Evolutionary conservation across 2,888 invertebrate species (phyloP).

Genomic region (Scaptomyza polygonia): DNA sequence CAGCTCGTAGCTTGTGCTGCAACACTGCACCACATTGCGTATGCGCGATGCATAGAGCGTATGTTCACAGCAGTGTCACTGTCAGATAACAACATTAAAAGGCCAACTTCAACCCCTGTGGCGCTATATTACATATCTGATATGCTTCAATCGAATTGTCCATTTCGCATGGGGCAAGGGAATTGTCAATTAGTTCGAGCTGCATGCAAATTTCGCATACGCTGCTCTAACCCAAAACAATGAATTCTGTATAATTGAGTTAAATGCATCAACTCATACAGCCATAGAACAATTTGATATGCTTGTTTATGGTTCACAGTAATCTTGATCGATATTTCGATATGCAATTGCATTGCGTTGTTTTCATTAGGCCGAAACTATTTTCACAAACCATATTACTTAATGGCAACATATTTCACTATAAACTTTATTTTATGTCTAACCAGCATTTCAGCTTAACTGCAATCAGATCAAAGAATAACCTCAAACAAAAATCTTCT

Average conservation of each 20-base stretch:
- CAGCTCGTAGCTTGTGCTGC: conserved; percentile 8
- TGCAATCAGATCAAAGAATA: no score
- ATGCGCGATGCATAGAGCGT: conserved; percentile 45
- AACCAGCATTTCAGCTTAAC: no score
- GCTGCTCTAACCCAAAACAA: not conserved
- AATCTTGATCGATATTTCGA: no score
- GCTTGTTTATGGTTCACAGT: not conserved
- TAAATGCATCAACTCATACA: no score
- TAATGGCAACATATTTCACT: no score
- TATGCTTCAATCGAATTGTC: not conserved
- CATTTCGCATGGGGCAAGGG: conserved; percentile 13
- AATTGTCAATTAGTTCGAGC: conserved; percentile 2
- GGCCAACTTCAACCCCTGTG: conserved; percentile 20
- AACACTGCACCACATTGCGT: conserved; percentile 47
- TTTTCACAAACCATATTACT: not conserved
- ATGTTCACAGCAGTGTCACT: conserved; percentile 47
- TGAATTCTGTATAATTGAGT: not conserved
- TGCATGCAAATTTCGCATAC: not conserved
- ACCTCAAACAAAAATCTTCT: no score
- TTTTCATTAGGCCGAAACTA: no score
- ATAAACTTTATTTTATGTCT: no score
- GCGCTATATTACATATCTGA: conserved; percentile 5
- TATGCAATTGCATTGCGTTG: no score
- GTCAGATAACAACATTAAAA: conserved; percentile 60
- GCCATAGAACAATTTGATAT: not conserved